These are phyloP conservation scores for Neodon shergylaensis DNA, from an alignment of 2,113 vertebrate species.

Conservation along the genomic window DNA sequence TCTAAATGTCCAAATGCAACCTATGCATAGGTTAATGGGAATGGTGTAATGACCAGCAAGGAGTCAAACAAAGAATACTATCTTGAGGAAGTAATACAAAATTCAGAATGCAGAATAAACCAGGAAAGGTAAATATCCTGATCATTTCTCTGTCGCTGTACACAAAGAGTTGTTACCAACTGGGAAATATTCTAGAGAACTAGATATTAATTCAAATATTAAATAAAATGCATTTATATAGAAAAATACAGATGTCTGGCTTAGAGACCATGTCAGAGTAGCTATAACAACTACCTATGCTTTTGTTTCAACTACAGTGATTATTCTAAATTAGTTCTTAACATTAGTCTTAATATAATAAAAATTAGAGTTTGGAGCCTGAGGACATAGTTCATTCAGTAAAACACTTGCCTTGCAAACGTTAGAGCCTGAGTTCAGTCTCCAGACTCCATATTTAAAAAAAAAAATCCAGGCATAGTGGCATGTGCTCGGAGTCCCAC, in stretches of 20 bases:
- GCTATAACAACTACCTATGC: not conserved
- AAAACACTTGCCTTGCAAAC: not conserved
- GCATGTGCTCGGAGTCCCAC: not conserved
- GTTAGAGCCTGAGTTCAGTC: not conserved
- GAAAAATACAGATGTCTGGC: not conserved
- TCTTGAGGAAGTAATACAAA: not conserved
- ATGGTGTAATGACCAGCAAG: not conserved
- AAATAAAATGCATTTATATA: not conserved
- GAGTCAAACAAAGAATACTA: not conserved
- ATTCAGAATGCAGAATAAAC: not conserved
- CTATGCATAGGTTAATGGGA: not conserved
- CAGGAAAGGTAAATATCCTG: not conserved
- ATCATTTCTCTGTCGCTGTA: not conserved
- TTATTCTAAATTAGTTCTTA: not conserved
- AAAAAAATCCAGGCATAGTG: not conserved
- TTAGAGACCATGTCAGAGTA: not conserved
- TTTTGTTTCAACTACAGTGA: not conserved
- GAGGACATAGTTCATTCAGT: not conserved
- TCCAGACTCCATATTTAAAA: not conserved
- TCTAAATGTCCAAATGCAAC: not conserved
- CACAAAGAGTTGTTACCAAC: not conserved
- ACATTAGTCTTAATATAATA: not conserved
- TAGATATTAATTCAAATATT: not conserved
- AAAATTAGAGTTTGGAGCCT: not conserved
- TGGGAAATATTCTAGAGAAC: not conserved